Evolutionary conservation across 2,113 vertebrate genomes (phyloP).

Genomic region (Bubalus kerabau): DNA sequence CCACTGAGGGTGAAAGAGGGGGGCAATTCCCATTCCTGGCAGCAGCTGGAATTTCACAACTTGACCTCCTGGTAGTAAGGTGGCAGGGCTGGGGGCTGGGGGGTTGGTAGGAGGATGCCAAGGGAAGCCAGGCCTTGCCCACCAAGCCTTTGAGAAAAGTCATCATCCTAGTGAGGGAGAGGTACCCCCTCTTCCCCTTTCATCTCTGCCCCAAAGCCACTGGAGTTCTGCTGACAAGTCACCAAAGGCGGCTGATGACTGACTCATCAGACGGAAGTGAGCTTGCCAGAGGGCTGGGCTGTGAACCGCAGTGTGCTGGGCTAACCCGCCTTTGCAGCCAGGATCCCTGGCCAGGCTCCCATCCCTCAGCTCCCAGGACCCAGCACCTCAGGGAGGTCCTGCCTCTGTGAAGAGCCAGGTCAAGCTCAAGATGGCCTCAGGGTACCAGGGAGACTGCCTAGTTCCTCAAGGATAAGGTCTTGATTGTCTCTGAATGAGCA

Average conservation of each 20-base stretch:
- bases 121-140: neutral
- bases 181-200: neutral
- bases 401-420: neutral
- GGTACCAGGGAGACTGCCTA: neutral
- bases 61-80: neutral
- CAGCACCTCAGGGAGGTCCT: neutral
- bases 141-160: neutral
- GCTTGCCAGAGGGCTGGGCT: neutral
- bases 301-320: fast-evolving
- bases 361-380: neutral
- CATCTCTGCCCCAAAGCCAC: neutral
- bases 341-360: neutral
- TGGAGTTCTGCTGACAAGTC: conserved; percentile 4
- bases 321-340: neutral
- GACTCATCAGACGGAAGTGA: conserved; percentile 24
- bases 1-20: neutral
- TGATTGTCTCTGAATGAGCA: neutral
- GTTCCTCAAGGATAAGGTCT: neutral
- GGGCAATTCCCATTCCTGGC: neutral
- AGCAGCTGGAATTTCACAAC: conserved; percentile 31
- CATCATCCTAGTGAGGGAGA: neutral
- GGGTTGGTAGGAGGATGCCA: neutral
- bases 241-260: neutral
- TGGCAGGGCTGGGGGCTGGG: neutral
- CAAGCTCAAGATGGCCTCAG: neutral